Evolutionary conservation across 2,888 invertebrate genomes (phyloP).

Genomic region (Drosophila conformis): DNA sequence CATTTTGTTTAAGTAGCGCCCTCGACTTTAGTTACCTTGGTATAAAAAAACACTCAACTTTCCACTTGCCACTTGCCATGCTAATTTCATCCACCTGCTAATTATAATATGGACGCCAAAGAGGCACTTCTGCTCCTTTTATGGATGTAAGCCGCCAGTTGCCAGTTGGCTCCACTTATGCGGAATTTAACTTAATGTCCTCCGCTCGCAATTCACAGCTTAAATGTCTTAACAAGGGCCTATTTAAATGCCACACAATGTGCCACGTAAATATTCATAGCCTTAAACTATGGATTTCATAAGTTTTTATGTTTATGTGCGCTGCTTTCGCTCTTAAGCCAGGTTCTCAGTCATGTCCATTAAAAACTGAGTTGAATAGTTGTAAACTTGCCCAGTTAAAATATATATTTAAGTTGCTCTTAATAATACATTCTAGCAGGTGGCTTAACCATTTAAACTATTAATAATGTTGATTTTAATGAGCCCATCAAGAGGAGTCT

Average conservation of each 20-base stretch:
- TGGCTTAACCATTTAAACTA: background rate
- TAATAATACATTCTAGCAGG: background rate
- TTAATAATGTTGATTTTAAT: background rate
- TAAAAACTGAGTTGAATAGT: background rate
- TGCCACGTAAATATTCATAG: conserved; percentile 10
- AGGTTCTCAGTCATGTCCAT: conserved; percentile 1
- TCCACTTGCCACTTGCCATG: conserved; percentile 20
- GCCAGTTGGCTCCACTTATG: conserved; percentile 13
- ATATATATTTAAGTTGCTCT: background rate
- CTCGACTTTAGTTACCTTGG: conserved; percentile 39
- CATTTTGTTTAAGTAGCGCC: conserved; percentile 60
- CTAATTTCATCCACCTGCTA: conserved; percentile 44
- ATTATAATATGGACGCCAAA: conserved; percentile 56
- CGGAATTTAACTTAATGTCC: conserved; percentile 42
- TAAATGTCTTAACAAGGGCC: conserved; percentile 20
- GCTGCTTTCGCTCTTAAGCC: conserved; percentile 19
- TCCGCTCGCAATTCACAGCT: conserved; percentile 25
- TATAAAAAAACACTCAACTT: conserved; percentile 39
- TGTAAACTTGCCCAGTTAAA: background rate
- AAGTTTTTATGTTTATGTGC: conserved; percentile 34
- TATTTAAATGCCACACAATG: conserved; percentile 26
- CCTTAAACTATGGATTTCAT: conserved; percentile 13
- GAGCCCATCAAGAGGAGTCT: too few species aligned
- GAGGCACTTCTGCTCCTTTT: conserved; percentile 29
- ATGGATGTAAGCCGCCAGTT: conserved; percentile 28